phyloP scores from a whole-genome alignment of 1,140 invertebrate species.

The Papilio aristodemus region DNA sequence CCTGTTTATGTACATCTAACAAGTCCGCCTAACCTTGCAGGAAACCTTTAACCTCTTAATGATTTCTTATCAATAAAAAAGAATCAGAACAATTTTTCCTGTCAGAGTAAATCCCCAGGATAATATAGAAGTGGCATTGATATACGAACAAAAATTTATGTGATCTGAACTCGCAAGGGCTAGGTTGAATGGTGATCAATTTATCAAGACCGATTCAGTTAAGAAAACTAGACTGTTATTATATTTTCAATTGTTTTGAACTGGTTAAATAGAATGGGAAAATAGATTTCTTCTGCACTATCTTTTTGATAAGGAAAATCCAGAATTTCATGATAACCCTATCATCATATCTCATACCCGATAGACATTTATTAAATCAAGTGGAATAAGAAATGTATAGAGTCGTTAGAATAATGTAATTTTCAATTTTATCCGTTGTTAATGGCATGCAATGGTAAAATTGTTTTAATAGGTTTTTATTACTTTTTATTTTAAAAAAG shows the following conservation, averaged over 20 bases:
- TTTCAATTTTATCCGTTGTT: too few species aligned
- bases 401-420: neutral
- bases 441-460: too few species aligned
- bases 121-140: neutral
- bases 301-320: neutral
- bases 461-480: too few species aligned
- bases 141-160: neutral
- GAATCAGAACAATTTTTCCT: constrained; percentile 4
- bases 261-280: too few species aligned
- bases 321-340: neutral
- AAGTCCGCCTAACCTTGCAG: too few species aligned
- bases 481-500: too few species aligned
- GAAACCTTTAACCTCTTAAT: neutral
- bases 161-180: neutral
- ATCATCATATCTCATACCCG: neutral
- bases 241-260: too few species aligned
- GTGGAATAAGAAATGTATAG: neutral
- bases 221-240: too few species aligned
- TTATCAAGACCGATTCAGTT: too few species aligned
- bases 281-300: neutral
- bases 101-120: neutral
- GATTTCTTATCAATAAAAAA: constrained; percentile 5
- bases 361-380: neutral
- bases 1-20: too few species aligned
- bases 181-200: neutral